Evolutionary conservation across 2,113 vertebrate species (phyloP), one percentile per base, ranked within the genome.

Genomic region (Scolopax mira): DNA sequence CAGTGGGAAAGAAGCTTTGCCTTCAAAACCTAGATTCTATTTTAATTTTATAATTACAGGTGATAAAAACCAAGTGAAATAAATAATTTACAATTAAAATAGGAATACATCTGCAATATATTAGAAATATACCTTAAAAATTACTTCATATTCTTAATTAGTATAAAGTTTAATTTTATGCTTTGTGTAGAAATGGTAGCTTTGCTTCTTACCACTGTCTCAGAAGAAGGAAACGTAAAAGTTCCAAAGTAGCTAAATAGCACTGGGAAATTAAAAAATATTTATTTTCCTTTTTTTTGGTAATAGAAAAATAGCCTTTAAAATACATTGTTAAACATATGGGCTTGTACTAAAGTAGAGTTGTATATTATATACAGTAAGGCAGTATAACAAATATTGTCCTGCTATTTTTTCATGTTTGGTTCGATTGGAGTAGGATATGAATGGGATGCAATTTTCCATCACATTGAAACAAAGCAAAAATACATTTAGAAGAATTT

Each of bases 261-360:
- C 87, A 94, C 15, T 91, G 96, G 97, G 97, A 96, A 97, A 92
- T 95, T 92, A 97, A 95, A 98, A 98, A 98, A 98, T 96, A 97
- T 72, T 80, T 85, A 61, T 90, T 96, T 98, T 97, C 71, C 62
- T 42, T 64, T 89, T 94, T 71, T 78, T 55, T 58, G 19, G 69
- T 91, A 74, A 91, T 98, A 98, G 96, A 98, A 98, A 98, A 98
- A 98, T 98, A 98, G 93, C 94, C 79, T 97, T 97, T 93, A 98
- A 98, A 98, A 98, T 97, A 97, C 78, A 84, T 72, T 89, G 93
- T 96, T 95, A 94, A 96, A 89, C 69, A 83, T 88, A 88, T 2
- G 93, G 97, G 97, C 72, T 92, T 95, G 44, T 98, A 97, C 55
- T 97, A 97, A 97, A 97, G 96, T 96, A 94, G 94, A 92, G 73